Evolutionary conservation across 2,113 vertebrate species (phyloP), one percentile per base, ranked within the genome.

Genomic region (Myiopsitta monachus): DNA sequence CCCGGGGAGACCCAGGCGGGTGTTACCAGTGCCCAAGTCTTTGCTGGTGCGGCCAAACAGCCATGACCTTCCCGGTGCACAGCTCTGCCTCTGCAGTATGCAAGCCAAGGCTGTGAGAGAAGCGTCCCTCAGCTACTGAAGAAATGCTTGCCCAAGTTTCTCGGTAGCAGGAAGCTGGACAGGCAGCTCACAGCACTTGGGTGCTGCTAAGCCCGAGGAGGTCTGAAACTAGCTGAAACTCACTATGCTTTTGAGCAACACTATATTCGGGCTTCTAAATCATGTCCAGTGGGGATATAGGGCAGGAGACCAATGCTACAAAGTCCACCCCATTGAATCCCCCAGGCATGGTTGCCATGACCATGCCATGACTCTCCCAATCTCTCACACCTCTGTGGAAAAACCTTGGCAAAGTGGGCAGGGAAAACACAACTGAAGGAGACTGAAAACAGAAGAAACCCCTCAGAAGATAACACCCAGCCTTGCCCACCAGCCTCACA

Each of bases 51-150:
- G 0, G 0, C 52, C 15, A 11, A 73, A 28, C 0, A 1, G 47
- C 67, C 1, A 0, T 0, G 1, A 47, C 86, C 83, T 57, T 57
- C 76, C n/a, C 0, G 0, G 46, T 18, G 49, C 57, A 17, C 19
- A 27, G 78, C 77, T 78, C 64, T 23, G 70, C 62, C 49, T 23
- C 47, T 39, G 83, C 38, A 16, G 23, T 28, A 49, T 26, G 28
- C 49, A 69, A 83, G 83, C 36, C 28, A 75, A 38, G 72, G 44
- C 61, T n/a, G 18, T 0, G 0, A 64, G 38, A 7, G 17, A n/a
- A 92, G 51, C 6, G 4, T 7, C 43, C 30, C 43, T 59, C 0
- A 3, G 22, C 51, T 82, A 39, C 69, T 16, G 8, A 31, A 85
- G 33, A 72, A 67, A 43, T 7, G 39, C 62, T 63, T 63, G 52